Conservation (phyloP, 1,140 invertebrate genomes). For the Lucilia cuprina region DNA sequence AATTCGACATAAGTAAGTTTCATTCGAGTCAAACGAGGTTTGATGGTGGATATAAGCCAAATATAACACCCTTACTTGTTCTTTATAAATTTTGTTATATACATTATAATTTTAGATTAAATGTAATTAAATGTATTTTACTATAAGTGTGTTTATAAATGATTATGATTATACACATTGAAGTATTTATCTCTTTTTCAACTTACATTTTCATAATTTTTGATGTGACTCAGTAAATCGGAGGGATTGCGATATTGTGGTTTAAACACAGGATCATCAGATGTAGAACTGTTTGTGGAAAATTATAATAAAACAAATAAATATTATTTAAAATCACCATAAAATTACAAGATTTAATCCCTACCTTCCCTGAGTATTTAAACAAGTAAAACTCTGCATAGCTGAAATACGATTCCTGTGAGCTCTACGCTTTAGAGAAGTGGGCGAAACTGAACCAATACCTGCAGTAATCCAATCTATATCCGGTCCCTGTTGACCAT, state of each 20-base stretch:
- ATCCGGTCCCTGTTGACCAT: slow-evolving; percentile 66
- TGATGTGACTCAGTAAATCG: background rate
- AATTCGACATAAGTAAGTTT: too few relatives aligned
- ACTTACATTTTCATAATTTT: slow-evolving; percentile 17
- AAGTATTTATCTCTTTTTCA: background rate
- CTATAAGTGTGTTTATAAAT: too few relatives aligned
- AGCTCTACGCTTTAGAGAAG: slow-evolving; percentile 60
- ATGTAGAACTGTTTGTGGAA: background rate
- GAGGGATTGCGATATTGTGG: background rate
- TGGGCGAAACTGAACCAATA: slow-evolving; percentile 67
- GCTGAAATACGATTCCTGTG: slow-evolving; percentile 36
- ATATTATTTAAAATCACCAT: background rate
- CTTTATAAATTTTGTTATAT: too few relatives aligned
- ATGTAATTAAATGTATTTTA: too few relatives aligned
- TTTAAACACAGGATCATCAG: background rate
- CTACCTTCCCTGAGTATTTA: slow-evolving; percentile 11
- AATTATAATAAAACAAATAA: background rate
- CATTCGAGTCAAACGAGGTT: too few relatives aligned
- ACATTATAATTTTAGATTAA: too few relatives aligned
- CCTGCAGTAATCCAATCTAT: slow-evolving; percentile 75
- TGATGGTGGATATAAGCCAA: too few relatives aligned
- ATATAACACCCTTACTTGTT: too few relatives aligned
- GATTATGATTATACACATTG: too few relatives aligned
- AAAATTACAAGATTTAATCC: background rate
- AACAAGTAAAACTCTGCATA: slow-evolving; percentile 39